A percentile compares a stretch with the other conserved stretches of the same genome.
These are phyloP conservation scores for Cuniculus paca DNA, from an alignment of 2,797 vertebrate genomes.

Conservation along the genomic window DNA sequence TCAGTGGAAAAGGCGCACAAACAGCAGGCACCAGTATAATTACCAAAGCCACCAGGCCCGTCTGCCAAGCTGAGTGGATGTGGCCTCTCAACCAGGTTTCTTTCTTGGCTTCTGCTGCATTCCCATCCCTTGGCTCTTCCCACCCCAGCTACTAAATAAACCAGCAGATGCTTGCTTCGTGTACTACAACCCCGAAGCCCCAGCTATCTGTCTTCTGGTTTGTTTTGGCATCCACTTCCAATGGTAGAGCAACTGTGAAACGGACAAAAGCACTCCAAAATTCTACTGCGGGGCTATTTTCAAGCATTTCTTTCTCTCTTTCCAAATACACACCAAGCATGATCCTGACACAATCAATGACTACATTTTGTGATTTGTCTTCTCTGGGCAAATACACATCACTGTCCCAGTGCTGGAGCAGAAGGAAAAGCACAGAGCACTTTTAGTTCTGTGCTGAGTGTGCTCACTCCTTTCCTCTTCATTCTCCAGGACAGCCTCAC, in stretches of 20 bases:
- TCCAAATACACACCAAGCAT: background rate
- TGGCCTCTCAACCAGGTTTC: conserved; percentile 77
- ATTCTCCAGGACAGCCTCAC: fast-evolving
- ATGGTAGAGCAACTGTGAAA: conserved; percentile 28
- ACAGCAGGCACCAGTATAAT: conserved; percentile 82
- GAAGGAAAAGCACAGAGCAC: fast-evolving
- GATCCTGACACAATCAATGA: background rate
- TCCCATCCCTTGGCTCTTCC: conserved; percentile 52
- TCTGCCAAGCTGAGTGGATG: conserved; percentile 70
- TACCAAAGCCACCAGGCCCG: conserved; percentile 70
- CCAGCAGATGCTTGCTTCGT: conserved; percentile 11
- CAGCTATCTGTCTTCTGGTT: background rate
- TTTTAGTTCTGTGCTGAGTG: background rate
- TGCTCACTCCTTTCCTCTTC: background rate
- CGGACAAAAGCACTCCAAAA: background rate
- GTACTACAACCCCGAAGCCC: background rate
- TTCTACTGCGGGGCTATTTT: background rate
- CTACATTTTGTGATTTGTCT: background rate
- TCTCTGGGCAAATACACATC: background rate
- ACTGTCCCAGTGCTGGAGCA: fast-evolving
- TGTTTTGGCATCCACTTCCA: conserved; percentile 47
- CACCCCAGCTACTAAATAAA: conserved; percentile 51
- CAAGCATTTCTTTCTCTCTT: background rate
- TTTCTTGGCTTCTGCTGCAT: conserved; percentile 56
- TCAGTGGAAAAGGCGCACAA: conserved; percentile 77